These are phyloP conservation scores for Chloroclysta siterata DNA, from an alignment of 2,888 invertebrate genomes.

Conservation along the genomic window DNA sequence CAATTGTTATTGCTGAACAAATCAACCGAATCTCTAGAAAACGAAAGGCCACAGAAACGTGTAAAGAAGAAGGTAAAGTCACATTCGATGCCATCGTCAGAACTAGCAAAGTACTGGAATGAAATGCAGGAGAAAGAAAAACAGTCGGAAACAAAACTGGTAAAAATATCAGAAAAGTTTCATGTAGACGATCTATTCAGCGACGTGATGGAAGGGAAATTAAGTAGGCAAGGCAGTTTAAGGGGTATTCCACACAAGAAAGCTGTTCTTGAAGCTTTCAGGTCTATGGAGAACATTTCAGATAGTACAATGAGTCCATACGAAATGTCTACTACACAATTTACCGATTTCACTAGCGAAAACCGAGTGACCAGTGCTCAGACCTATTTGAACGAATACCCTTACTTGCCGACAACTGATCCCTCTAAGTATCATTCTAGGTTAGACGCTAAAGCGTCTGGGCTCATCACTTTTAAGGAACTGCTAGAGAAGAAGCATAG, in stretches of 20 bases:
- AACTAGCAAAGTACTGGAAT: constrained; percentile 73
- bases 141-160: constrained; percentile 57
- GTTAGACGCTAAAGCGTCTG: constrained; percentile 72
- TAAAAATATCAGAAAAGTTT: constrained; percentile 82
- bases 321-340: constrained; percentile 68
- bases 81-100: constrained; percentile 75
- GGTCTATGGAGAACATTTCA: constrained; percentile 79
- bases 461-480: constrained; percentile 77
- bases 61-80: constrained; percentile 70
- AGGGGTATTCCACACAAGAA: constrained; percentile 82
- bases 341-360: constrained; percentile 68
- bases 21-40: constrained; percentile 72
- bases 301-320: constrained; percentile 70
- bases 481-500: constrained; percentile 64
- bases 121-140: constrained; percentile 64
- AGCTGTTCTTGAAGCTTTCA: constrained; percentile 81
- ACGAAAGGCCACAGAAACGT: constrained; percentile 55
- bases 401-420: constrained; percentile 79
- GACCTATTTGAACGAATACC: constrained; percentile 78
- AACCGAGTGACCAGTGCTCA: constrained; percentile 71
- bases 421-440: constrained; percentile 79
- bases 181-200: constrained; percentile 79
- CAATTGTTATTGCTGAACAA: constrained; percentile 64
- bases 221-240: constrained; percentile 79
- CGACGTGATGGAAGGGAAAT: constrained; percentile 77